Evolutionary conservation across 2,888 invertebrate species (phyloP).

Genomic region (Xestia ashworthii): DNA sequence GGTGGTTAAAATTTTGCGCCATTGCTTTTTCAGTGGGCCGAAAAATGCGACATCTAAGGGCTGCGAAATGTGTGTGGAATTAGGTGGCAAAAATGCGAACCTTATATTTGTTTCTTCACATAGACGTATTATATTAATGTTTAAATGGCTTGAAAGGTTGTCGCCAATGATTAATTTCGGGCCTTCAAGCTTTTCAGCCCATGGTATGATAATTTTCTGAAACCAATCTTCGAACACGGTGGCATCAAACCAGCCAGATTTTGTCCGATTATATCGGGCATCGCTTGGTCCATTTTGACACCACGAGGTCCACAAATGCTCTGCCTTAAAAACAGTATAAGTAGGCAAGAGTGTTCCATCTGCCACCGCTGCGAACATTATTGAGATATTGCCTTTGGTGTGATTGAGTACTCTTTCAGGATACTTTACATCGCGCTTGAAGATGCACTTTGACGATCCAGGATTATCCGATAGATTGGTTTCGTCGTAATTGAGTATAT

Average conservation of each 20-base stretch:
- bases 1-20: slow-evolving; percentile 35
- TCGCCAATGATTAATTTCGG: slow-evolving; percentile 52
- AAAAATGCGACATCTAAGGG: slow-evolving; percentile 46
- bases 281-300: slow-evolving; percentile 49
- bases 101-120: slow-evolving; percentile 35
- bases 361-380: slow-evolving; percentile 58
- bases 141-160: slow-evolving; percentile 51
- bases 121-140: slow-evolving; percentile 37
- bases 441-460: slow-evolving; percentile 52
- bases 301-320: slow-evolving; percentile 59
- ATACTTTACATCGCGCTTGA: slow-evolving; percentile 53
- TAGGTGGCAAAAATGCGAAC: slow-evolving; percentile 37
- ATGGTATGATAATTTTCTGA: slow-evolving; percentile 50
- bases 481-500: slow-evolving; percentile 57
- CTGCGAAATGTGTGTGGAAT: slow-evolving; percentile 39
- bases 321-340: slow-evolving; percentile 58
- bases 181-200: slow-evolving; percentile 41
- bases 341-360: slow-evolving; percentile 53
- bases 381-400: slow-evolving; percentile 54
- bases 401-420: slow-evolving; percentile 58
- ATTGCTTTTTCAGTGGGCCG: slow-evolving; percentile 31
- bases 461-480: slow-evolving; percentile 58
- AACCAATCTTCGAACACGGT: slow-evolving; percentile 59
- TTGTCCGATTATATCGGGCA: slow-evolving; percentile 56
- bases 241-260: slow-evolving; percentile 60